A percentile compares a stretch with the other conserved stretches of the same genome.
Conservation (phyloP, 2,888 invertebrate genomes). For the Caenorhabditis sp. region DNA sequence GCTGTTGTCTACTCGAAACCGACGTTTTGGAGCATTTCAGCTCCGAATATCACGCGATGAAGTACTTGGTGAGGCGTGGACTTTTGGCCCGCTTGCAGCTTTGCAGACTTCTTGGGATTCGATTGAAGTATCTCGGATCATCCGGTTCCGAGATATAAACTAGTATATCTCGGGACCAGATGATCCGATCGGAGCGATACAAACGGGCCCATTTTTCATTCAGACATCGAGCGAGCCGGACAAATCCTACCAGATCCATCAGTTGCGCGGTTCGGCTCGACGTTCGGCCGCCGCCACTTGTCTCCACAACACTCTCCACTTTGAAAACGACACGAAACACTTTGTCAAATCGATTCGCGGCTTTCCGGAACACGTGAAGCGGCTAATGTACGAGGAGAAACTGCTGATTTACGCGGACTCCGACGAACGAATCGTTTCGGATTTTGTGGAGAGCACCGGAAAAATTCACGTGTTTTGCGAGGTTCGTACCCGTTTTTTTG, state of each 20-base stretch:
- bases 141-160: too few relatives aligned
- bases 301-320: neutral
- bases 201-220: neutral
- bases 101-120: constrained; percentile 47
- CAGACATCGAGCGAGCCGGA: constrained; percentile 13
- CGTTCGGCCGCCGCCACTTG: constrained; percentile 3
- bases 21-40: constrained; percentile 9
- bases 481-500: neutral
- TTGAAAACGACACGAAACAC: constrained; percentile 14
- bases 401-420: neutral
- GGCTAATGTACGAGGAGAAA: too few relatives aligned
- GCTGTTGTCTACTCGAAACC: neutral
- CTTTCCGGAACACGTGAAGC: too few relatives aligned
- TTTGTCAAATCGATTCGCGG: neutral
- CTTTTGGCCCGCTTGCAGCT: neutral
- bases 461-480: constrained; percentile 28
- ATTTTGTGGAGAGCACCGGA: constrained; percentile 18
- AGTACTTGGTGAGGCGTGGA: constrained; percentile 23
- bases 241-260: constrained; percentile 8
- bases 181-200: constrained; percentile 27
- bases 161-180: too few relatives aligned
- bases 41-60: constrained; percentile 27
- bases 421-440: neutral
- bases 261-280: constrained; percentile 4
- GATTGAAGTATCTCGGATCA: too few relatives aligned